phyloP scores from a whole-genome alignment of 37 sponge, comb jelly and placozoan genomes.

The Chondrilla cf. caribensis region DNA sequence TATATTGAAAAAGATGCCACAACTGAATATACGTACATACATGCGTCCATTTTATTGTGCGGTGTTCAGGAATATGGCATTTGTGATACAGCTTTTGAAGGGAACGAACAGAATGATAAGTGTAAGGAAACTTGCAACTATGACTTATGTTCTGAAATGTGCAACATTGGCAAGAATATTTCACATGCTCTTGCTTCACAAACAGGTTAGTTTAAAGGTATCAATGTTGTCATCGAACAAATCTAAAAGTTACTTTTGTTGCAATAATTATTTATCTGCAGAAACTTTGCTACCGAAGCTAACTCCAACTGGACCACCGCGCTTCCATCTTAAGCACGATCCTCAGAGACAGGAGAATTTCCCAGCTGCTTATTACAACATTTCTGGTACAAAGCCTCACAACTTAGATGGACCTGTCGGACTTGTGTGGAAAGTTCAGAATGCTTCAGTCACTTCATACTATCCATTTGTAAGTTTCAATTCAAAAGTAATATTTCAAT shows the following conservation, averaged over 20 bases:
- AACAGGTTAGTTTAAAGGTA: too few species aligned
- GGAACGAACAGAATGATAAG: not conserved
- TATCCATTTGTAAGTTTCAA: conserved; percentile 3
- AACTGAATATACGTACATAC: too few species aligned
- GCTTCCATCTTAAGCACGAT: not conserved
- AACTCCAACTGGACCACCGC: not conserved
- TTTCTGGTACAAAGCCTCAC: not conserved
- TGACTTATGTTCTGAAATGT: conserved; percentile 2
- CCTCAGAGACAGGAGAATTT: not conserved
- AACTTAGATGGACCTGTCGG: not conserved
- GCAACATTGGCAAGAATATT: not conserved
- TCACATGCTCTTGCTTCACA: too few species aligned
- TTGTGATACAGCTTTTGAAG: conserved; percentile 18
- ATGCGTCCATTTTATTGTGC: not conserved
- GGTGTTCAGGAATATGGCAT: conserved; percentile 11
- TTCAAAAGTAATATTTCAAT: too few species aligned
- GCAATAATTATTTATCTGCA: too few species aligned
- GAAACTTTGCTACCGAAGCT: not conserved
- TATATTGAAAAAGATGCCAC: not conserved
- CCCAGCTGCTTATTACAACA: conserved; percentile 10
- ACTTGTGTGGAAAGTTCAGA: not conserved
- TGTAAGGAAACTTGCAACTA: not conserved
- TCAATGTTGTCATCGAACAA: too few species aligned
- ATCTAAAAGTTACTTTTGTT: too few species aligned
- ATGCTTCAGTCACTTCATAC: not conserved